Evolutionary conservation across 2,113 vertebrate genomes (phyloP), one percentile per base, ranked within the genome.

Genomic region (Smithornis capensis): DNA sequence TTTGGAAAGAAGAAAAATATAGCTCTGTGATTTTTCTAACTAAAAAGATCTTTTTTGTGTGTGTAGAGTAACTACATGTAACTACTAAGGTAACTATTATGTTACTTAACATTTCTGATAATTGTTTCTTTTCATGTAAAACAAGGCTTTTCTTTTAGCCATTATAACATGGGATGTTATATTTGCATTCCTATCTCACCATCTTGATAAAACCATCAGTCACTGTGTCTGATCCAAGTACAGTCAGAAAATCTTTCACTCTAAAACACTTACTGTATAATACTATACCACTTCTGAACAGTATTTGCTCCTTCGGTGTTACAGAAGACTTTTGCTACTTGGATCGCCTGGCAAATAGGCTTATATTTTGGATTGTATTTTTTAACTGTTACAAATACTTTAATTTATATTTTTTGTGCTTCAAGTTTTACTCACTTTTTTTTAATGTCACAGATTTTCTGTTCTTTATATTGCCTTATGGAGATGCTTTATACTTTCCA

Each of bases 1-100:
- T 97, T 97, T 96, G 40, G 89, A 91, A 45, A 23, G 94, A 89
- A 90, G 85, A 38, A 21, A 86, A 84, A 91, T 68, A 56, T 83
- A 91, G 87, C 95, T 97, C 96, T 97, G 89, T 96, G 91, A 98
- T 97, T 97, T 98, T 98, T 98, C 95, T 97, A 97, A 88, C 82
- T 91, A 95, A 97, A 97, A 97, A 97, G 96, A 93, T 97, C 96
- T 31, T 28, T 38, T 56, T 28, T 23, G 38, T 40, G 22, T 60
- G 3, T 68, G 24, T 65, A 37, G 9, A 38, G 10, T 33, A 65
- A 55, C 50, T 47, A 7, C 33, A 7, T n/a, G 9, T 33, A 65
- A 55, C 50, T 47, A 8, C 33, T 40, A 28, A 11, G 40, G 60
- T 63, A 42, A 42, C 13, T 29, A n/a, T 38, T 64, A 23, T 15